Evolutionary conservation across 2,797 vertebrate species (phyloP), one percentile per base, ranked within the genome.

Genomic region (Silurus aristotelis): DNA sequence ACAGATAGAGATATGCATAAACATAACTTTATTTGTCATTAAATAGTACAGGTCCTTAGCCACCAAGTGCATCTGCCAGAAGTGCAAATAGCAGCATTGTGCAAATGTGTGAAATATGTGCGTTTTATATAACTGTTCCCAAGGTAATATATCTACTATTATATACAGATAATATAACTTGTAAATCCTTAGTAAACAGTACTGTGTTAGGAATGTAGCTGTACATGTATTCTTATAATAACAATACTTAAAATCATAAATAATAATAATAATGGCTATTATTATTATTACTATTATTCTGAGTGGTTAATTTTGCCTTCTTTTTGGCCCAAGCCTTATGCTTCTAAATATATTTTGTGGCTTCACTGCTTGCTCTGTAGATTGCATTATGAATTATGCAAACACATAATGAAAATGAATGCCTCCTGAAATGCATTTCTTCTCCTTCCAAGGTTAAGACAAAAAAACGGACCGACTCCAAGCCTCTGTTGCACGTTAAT

Each of bases 391-490:
- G 17, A 52, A 85, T 85, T 80, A 73, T 81, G 38, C 63, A 81
- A 81, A 48, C 56, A 55, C 13, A 25, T 38, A 22, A 66, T 27
- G 68, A 63, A 80, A 77, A 75, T 61, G 52, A 84, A 64, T 68
- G 63, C 67, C n/a, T 48, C 5, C 38, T 61, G 55, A 78, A 84
- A 73, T 84, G 55, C 60, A 60, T 56, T 73, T 48, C 14, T 85
- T 71, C 20, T 73, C 27, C 14, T 85, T 71, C 20, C 48, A 64
- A 80, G 60, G 63, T 66, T 56, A 82, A 83, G 46, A n/a, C 27
- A 87, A 87, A 84, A 31, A 86, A 87, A 72, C 1, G 27, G 55
- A 63, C 55, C 58, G 64, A 22, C 60, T 63, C 20, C 14, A 15
- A 7, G 38, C 20, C 56, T 46, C 13, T 14, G 60, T 17, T 58